Conservation (phyloP, 2,113 vertebrate genomes). For the Syrrhaptes paradoxus region DNA sequence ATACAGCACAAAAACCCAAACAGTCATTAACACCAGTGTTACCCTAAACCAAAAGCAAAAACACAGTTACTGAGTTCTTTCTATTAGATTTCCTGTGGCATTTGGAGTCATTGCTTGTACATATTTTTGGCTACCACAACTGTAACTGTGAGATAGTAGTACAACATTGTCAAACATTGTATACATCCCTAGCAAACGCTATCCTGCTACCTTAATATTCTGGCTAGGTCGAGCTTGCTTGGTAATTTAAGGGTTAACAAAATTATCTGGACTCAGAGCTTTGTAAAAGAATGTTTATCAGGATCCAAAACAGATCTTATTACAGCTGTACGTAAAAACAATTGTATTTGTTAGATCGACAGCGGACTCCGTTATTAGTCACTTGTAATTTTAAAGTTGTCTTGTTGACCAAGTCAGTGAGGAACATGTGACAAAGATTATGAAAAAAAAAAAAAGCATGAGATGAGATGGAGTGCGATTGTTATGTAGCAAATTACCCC, state of each 20-base stretch:
- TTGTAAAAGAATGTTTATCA: neutral
- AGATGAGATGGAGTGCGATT: neutral
- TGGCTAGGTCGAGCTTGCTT: neutral
- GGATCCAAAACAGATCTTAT: neutral
- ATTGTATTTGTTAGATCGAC: neutral
- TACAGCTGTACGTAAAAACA: neutral
- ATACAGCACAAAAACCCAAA: fast-evolving
- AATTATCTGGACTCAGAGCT: neutral
- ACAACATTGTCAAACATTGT: neutral
- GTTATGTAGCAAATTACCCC: neutral
- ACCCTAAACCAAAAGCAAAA: neutral
- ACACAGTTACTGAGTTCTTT: neutral
- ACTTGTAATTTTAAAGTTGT: neutral
- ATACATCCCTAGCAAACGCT: neutral
- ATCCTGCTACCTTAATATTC: neutral
- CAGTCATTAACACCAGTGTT: neutral
- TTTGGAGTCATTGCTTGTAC: neutral
- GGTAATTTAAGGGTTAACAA: neutral
- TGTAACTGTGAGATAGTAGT: neutral
- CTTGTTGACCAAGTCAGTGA: neutral
- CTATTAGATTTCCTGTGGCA: neutral
- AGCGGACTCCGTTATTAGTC: neutral
- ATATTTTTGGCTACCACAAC: neutral
- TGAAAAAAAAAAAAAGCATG: fast-evolving
- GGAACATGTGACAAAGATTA: neutral